Conservation (phyloP, 1,140 invertebrate genomes). For the Dendrolimus kikuchii region DNA sequence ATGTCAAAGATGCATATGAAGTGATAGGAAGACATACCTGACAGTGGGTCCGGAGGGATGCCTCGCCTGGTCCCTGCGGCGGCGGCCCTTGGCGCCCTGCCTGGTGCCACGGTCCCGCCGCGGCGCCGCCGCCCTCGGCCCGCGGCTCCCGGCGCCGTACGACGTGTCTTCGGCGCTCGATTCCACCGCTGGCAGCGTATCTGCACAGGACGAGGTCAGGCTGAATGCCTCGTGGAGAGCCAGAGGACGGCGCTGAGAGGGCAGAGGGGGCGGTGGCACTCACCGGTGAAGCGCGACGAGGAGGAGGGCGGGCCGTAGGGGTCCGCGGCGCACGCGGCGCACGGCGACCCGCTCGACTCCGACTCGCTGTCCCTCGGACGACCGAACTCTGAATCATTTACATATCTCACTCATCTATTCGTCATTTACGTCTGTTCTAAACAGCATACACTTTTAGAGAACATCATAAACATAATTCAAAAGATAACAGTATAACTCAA, state of each 20-base stretch:
- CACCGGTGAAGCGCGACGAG: slow-evolving; percentile 33
- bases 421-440: too few relatives aligned
- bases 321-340: slow-evolving; percentile 74
- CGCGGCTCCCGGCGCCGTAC: slow-evolving; percentile 19
- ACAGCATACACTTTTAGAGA: too few relatives aligned
- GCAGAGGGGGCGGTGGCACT: not conserved
- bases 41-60: slow-evolving; percentile 22
- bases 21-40: slow-evolving; percentile 17
- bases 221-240: not conserved
- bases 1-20: too few relatives aligned
- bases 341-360: slow-evolving; percentile 81
- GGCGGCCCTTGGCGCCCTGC: slow-evolving; percentile 12
- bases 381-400: slow-evolving; percentile 23
- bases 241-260: not conserved
- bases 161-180: slow-evolving; percentile 44
- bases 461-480: too few relatives aligned
- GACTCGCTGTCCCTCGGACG: slow-evolving; percentile 69
- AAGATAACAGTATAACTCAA: too few relatives aligned
- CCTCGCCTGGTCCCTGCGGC: slow-evolving; percentile 24
- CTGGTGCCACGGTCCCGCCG: slow-evolving; percentile 9
- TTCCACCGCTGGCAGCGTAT: slow-evolving; percentile 43
- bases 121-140: slow-evolving; percentile 8
- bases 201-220: slow-evolving; percentile 11
- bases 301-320: slow-evolving; percentile 43
- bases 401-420: too few relatives aligned